Conservation (phyloP, 2,888 invertebrate genomes). For the Clostera curtula region DNA sequence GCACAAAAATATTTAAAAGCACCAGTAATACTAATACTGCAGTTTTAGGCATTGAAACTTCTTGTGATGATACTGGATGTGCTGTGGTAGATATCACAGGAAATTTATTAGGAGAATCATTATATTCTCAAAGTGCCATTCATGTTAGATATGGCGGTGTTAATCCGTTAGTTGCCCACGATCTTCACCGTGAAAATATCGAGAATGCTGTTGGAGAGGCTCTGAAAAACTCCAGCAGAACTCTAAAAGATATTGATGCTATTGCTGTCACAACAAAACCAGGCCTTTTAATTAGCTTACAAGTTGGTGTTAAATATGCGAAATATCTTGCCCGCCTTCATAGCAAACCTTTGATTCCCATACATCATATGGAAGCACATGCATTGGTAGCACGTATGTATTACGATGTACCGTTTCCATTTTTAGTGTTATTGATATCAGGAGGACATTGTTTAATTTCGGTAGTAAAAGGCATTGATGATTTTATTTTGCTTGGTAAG, state of each 20-base stretch:
- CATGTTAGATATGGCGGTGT: slow-evolving; percentile 90
- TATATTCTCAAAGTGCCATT: slow-evolving; percentile 85
- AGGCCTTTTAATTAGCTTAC: slow-evolving; percentile 85
- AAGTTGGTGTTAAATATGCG: slow-evolving; percentile 88
- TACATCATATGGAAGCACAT: slow-evolving; percentile 99
- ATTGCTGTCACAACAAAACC: slow-evolving; percentile 95
- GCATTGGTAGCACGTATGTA: slow-evolving; percentile 90
- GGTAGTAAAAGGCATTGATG: slow-evolving; percentile 81
- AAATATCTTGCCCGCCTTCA: slow-evolving; percentile 80
- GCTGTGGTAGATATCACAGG: slow-evolving; percentile 86
- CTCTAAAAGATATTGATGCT: slow-evolving; percentile 82
- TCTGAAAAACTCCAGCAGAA: slow-evolving; percentile 74
- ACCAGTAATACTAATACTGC: slow-evolving; percentile 13
- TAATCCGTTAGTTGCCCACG: slow-evolving; percentile 89
- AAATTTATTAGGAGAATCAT: slow-evolving; percentile 84
- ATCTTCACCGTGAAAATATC: slow-evolving; percentile 87
- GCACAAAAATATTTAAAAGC: slow-evolving; percentile 3
- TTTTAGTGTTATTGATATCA: slow-evolving; percentile 90
- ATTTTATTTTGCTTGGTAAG: slow-evolving; percentile 87
- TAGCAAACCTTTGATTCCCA: slow-evolving; percentile 90
- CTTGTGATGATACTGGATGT: slow-evolving; percentile 97
- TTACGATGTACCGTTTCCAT: slow-evolving; percentile 86
- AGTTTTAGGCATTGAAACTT: slow-evolving; percentile 95
- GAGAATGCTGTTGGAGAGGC: slow-evolving; percentile 81
- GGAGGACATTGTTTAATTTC: slow-evolving; percentile 94